Evolutionary conservation across 2,888 invertebrate species (phyloP), one percentile per base, ranked within the genome.

Genomic region (Spisula subtruncata): DNA sequence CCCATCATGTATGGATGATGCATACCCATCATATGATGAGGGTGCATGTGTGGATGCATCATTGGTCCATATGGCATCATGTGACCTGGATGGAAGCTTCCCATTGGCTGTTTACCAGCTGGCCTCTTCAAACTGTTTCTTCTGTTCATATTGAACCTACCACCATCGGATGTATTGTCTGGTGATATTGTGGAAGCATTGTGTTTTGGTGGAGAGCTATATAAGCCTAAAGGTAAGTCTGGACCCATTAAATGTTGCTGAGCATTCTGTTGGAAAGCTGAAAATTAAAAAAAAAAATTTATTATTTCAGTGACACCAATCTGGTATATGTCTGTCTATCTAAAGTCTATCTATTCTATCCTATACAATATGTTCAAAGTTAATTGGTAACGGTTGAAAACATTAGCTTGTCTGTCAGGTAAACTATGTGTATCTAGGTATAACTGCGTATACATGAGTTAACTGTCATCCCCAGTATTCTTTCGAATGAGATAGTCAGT

Each of bases 261-360:
- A 32, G 46, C 29, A 97, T 97, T 97, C 96, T 98, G 98, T 93
- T 98, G 98, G 95, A 98, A 98, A 96, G 98, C 98, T 98, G 96
- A 96, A 96, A 41, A 79, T 83, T 60, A 41, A 1, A 16, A 14
- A 82, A 51, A 41, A 2, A 41, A 41, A 8, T n/a, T n/a, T n/a
- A n/a, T n/a, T n/a, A n/a, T n/a, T n/a, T n/a, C n/a, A n/a, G n/a
- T n/a, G n/a, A n/a, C n/a, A n/a, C n/a, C n/a, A n/a, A n/a, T n/a
- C n/a, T n/a, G n/a, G n/a, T n/a, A n/a, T n/a, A n/a, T n/a, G n/a
- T n/a, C n/a, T n/a, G n/a, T n/a, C n/a, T n/a, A n/a, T n/a, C n/a
- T n/a, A n/a, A n/a, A n/a, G n/a, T n/a, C n/a, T n/a, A n/a, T n/a
- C n/a, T n/a, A n/a, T n/a, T n/a, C n/a, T n/a, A n/a, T n/a, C n/a